Evolutionary conservation across 2,888 invertebrate genomes (phyloP), one percentile per base, ranked within the genome.

Genomic region (Drosophila paramelanica): DNA sequence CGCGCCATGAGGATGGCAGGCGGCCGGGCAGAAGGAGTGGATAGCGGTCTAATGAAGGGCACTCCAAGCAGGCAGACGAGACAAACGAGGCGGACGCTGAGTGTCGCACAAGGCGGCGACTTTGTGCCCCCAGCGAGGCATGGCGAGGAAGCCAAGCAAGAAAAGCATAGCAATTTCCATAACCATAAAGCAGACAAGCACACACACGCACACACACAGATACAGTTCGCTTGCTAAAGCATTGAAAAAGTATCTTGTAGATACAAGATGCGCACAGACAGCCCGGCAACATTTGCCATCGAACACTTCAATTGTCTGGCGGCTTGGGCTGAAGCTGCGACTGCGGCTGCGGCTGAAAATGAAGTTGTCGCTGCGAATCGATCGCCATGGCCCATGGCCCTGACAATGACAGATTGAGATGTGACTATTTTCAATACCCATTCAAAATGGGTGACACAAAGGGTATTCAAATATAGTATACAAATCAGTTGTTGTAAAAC

Each of bases 41-140:
- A 42, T 70, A 73, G 79, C 68, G 85, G 81, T 73, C 81, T 81
- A 84, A 82, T 82, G 88, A 82, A 82, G 85, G 88, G 88, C 88
- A 88, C 88, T 82, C 67, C 64, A 77, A 60, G 77, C 67, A 56
- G 67, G 51, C 59, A 59, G 62, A 58, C 20, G 61, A 38, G 55
- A 68, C 69, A 51, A 13, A 36, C 36, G 36, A 36, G 33, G 39
- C 73, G 33, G 27, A 45, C 36, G 41, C 39, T 23, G 56, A 65
- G 71, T 62, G 73, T 67, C 60, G 57, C 76, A 68, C 50, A 61
- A 57, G 39, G 49, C 39, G 53, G 43, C 58, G 77, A 46, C 73
- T 62, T 57, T 73, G 58, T 65, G 61, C 52, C 71, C 45, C 59
- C 59, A 47, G 47, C 62, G 57, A 43, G 58, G 58, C 57, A 39